These are phyloP conservation scores for Anabacerthia variegaticeps DNA, from an alignment of 2,797 vertebrate species.

Conservation along the genomic window DNA sequence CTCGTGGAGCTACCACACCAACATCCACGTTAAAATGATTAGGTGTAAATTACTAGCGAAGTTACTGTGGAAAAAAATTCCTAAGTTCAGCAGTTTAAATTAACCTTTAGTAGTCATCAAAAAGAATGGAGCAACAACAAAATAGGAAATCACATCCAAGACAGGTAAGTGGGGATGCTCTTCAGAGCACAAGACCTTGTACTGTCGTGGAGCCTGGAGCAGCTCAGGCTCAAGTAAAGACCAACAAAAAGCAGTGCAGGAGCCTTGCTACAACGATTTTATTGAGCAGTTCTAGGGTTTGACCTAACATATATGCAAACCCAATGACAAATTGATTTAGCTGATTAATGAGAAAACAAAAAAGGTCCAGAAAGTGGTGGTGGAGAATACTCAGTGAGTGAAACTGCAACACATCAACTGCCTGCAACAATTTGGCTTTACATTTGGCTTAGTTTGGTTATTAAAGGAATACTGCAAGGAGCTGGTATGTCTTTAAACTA, in stretches of 20 bases:
- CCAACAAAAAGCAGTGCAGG: not conserved
- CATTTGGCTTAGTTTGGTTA: not conserved
- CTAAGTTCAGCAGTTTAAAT: not conserved
- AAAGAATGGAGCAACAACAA: not conserved
- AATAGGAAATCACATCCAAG: not conserved
- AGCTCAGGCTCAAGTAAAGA: not conserved
- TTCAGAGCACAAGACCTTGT: not conserved
- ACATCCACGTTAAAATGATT: too few species aligned
- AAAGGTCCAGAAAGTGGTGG: not conserved
- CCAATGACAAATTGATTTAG: not conserved
- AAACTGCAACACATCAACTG: not conserved
- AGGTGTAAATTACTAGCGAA: not conserved
- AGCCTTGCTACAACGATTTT: not conserved
- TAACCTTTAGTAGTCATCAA: not conserved
- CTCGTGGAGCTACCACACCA: not conserved
- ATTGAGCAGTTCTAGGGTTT: not conserved
- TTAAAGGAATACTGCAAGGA: not conserved
- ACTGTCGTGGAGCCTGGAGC: not conserved
- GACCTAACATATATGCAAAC: not conserved
- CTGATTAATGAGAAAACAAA: not conserved
- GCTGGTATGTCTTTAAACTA: not conserved
- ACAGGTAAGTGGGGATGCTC: not conserved
- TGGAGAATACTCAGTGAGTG: not conserved
- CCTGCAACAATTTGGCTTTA: not conserved
- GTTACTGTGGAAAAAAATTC: not conserved